Evolutionary conservation across 2,797 vertebrate genomes (phyloP).

Genomic region (Myotis daubentonii): DNA sequence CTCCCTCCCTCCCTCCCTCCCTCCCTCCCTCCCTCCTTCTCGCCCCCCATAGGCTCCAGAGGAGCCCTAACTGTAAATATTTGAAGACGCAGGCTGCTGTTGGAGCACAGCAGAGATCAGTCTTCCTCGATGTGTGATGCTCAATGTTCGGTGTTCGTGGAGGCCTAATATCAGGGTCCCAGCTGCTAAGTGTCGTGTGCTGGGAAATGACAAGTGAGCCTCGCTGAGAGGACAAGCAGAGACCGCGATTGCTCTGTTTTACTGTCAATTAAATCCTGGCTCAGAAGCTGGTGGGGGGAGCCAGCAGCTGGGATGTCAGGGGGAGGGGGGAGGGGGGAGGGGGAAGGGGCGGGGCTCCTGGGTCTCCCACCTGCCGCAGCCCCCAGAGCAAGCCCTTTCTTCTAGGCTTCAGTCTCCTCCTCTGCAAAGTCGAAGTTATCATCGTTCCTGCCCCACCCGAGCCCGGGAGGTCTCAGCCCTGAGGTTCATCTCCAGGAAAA

Average conservation of each 20-base stretch:
- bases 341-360: rapidly evolving
- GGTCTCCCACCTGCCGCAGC: background rate
- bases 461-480: background rate
- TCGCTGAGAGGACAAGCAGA: background rate
- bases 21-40: background rate
- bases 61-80: conserved; percentile 75
- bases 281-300: rapidly evolving
- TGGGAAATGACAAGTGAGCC: background rate
- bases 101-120: background rate
- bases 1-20: background rate
- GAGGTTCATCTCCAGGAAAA: background rate
- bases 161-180: background rate
- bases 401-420: background rate
- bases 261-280: background rate
- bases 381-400: background rate
- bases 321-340: rapidly evolving
- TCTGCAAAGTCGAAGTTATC: background rate
- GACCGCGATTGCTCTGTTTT: background rate
- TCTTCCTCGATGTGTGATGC: background rate
- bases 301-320: rapidly evolving
- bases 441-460: no score
- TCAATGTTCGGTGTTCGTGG: rapidly evolving
- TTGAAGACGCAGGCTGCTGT: conserved; percentile 59
- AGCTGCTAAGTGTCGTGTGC: background rate
- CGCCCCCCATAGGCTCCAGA: background rate